These are phyloP conservation scores for Knipowitschia caucasica DNA, from an alignment of 2,797 vertebrate species.

Conservation along the genomic window DNA sequence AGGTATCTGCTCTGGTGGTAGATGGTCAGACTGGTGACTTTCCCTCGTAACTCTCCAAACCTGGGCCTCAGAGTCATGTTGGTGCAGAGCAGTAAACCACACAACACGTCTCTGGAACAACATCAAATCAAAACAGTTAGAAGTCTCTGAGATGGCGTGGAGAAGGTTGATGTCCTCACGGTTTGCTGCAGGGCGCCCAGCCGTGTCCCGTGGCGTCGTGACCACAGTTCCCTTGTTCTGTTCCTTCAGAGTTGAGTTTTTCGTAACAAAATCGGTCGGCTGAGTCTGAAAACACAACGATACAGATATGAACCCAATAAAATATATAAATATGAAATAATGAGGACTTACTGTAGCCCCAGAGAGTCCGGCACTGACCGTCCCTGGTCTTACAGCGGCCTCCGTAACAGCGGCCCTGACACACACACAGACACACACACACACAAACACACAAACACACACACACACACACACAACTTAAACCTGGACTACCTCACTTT, in stretches of 20 bases:
- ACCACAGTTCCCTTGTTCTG: conserved; percentile 92
- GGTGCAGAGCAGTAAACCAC: conserved; percentile 90
- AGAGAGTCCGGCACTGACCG: conserved; percentile 85
- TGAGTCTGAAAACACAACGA: conserved; percentile 67
- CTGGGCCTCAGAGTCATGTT: conserved; percentile 85
- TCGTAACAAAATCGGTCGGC: conserved; percentile 96
- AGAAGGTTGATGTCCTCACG: conserved; percentile 75
- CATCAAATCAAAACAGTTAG: not conserved
- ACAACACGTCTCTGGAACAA: conserved; percentile 86
- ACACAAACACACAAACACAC: too few relatives aligned
- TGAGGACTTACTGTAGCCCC: conserved; percentile 85
- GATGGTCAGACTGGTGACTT: conserved; percentile 88
- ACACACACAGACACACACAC: too few relatives aligned
- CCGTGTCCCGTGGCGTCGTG: conserved; percentile 75
- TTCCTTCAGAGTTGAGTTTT: conserved; percentile 93
- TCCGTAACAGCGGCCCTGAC: conserved; percentile 90
- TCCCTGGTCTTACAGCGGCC: conserved; percentile 95
- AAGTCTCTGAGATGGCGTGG: not conserved
- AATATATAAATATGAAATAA: not conserved
- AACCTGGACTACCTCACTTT: too few relatives aligned
- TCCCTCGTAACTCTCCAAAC: conserved; percentile 86
- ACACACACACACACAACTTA: too few relatives aligned
- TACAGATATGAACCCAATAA: not conserved
- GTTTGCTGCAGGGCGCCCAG: conserved; percentile 94
- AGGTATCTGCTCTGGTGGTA: conserved; percentile 93